Conservation (phyloP, 2,113 vertebrate genomes). For the Eclectus roratus region DNA sequence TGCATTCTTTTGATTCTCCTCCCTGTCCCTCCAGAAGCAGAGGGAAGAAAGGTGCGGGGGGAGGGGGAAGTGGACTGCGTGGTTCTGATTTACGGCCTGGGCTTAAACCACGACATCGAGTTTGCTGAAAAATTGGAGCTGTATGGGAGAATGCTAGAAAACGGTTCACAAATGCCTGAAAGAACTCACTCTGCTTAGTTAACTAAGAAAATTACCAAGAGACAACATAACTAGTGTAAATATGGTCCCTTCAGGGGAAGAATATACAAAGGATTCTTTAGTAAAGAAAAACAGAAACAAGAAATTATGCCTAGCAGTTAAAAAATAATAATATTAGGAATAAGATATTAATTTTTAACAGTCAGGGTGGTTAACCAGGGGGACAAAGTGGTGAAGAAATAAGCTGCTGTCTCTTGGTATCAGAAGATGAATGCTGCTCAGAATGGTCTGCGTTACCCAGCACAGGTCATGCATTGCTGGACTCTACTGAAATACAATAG, state of each 20-base stretch:
- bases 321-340: not conserved
- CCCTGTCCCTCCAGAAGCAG: too few species aligned
- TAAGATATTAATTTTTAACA: not conserved
- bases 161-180: not conserved
- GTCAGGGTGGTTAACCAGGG: not conserved
- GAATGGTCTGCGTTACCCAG: not conserved
- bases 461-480: accelerated
- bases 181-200: not conserved
- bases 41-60: too few species aligned
- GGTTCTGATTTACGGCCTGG: too few species aligned
- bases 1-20: too few species aligned
- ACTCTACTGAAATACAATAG: not conserved
- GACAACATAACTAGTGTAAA: not conserved
- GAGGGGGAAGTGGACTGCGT: too few species aligned
- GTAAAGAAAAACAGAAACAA: not conserved
- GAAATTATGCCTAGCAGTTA: not conserved
- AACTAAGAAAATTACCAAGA: not conserved
- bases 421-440: not conserved
- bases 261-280: not conserved
- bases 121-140: not conserved
- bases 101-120: too few species aligned
- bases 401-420: not conserved
- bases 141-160: not conserved
- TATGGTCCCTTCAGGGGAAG: not conserved
- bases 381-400: not conserved